Base-by-base conservation (phyloP, 2,888 invertebrate genomes). In the Oegoconia quadripuncta region DNA sequence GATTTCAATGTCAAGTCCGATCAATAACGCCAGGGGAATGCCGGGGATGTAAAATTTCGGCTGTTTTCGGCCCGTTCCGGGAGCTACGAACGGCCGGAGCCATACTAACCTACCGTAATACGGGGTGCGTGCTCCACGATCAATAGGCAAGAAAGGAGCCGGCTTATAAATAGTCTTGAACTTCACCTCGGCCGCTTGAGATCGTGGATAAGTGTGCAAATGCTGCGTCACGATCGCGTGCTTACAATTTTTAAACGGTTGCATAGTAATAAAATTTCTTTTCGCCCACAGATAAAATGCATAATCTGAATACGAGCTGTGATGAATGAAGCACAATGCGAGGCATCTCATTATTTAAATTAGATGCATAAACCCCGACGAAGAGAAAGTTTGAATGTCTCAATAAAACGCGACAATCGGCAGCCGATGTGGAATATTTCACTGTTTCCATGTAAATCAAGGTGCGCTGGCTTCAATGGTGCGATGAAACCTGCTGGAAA, bases 1-100 rank as follows among this genome's bases (percentile, higher is more conserved):
- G 64, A 79, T 83, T 88, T 84, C 87, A 88, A 88, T 86, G 87
- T 88, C 88, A 87, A 84, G 83, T 71, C 70, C 84, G 87, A 88
- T 88, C 88, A 82, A 88, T 88, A 88, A 64, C 61, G 59, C 68
- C 75, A 75, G 74, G 81, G 83, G 80, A 76, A 75, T 83, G 69
- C 75, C 76, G 74, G 80, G 84, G 80, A 77, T 76, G 83, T 82
- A 79, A 80, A 78, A 81, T 80, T 80, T 87, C 87, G 86, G 84
- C 58, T 66, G 67, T 61, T 69, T 69, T 82, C 87, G 87, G 74
- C 61, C 61, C 47, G 70, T 81, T 83, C 84, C 86, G 86, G 86
- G 75, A 67, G 72, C 66, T 57, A 72, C 80, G 80, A 74, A 61
- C 74, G 69, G 30, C 48, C 53, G 44, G 39, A 56, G 64, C 66